Conservation (phyloP, 2,888 invertebrate genomes). For the Helobdella robusta region DNA sequence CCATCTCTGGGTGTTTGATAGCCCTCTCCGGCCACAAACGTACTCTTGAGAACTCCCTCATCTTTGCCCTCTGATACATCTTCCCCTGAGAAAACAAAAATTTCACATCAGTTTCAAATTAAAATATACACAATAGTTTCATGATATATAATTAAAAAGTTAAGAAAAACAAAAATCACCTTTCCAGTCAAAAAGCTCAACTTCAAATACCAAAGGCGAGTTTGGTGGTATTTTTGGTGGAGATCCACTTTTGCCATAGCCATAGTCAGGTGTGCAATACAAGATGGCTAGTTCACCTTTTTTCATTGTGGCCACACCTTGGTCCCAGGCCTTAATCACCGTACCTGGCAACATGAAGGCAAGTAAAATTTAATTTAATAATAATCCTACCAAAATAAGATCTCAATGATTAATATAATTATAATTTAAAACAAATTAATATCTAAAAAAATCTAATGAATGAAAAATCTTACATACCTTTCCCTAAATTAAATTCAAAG, state of each 20-base stretch:
- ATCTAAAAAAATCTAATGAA: background rate
- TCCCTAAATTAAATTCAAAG: conserved; percentile 77
- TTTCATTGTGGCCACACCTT: conserved; percentile 86
- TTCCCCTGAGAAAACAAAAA: conserved; percentile 53
- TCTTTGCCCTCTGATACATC: conserved; percentile 77
- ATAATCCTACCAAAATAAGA: too few species aligned
- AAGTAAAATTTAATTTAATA: too few species aligned
- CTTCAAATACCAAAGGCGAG: conserved; percentile 68
- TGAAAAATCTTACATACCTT: conserved; percentile 56
- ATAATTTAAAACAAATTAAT: background rate
- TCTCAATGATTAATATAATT: too few species aligned
- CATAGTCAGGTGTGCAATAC: conserved; percentile 78
- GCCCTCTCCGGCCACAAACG: conserved; percentile 64
- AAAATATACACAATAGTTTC: too few species aligned
- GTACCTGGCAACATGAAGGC: conserved; percentile 52
- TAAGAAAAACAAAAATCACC: conserved; percentile 48
- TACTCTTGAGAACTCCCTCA: conserved; percentile 65
- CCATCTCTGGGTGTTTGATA: conserved; percentile 69
- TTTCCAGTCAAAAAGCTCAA: conserved; percentile 77
- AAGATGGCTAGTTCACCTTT: conserved; percentile 73
- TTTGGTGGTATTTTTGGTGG: conserved; percentile 80
- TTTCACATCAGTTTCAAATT: background rate
- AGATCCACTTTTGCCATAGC: conserved; percentile 73
- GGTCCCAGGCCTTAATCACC: conserved; percentile 89
- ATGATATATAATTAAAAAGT: background rate